These are phyloP conservation scores for Axea sp. DNA, from an alignment of 2,888 invertebrate species.

Conservation along the genomic window DNA sequence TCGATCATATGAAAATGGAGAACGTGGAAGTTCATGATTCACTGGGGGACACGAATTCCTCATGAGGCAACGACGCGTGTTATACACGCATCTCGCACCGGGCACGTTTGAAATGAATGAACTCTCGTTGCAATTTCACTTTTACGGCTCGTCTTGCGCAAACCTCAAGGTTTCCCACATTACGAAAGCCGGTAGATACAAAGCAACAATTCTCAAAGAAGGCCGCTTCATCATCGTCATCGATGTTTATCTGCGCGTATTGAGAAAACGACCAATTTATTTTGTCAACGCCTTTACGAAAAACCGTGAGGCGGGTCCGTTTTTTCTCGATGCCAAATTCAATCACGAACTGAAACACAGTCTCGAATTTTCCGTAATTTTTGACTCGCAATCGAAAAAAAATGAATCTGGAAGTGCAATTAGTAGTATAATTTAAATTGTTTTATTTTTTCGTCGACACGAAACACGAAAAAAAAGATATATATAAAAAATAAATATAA, in stretches of 20 bases:
- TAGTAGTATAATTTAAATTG: too few species aligned
- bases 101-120: conserved; percentile 70
- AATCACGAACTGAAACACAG: too few species aligned
- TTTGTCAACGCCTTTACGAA: conserved; percentile 4
- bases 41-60: conserved; percentile 42
- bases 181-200: conserved; percentile 75
- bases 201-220: conserved; percentile 61
- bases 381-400: too few species aligned
- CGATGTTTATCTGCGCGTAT: conserved; percentile 49
- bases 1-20: conserved; percentile 40
- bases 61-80: conserved; percentile 35
- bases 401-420: too few species aligned
- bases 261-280: conserved; percentile 25
- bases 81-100: conserved; percentile 47
- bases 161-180: conserved; percentile 77
- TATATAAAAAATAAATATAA: too few species aligned
- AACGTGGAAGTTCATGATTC: conserved; percentile 60
- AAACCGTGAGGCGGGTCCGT: not conserved
- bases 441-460: too few species aligned
- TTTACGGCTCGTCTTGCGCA: conserved; percentile 73
- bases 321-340: too few species aligned
- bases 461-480: too few species aligned
- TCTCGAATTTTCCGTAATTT: too few species aligned
- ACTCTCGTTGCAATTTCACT: conserved; percentile 77
- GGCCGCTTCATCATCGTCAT: conserved; percentile 56